Evolutionary conservation across 1,140 invertebrate genomes (phyloP), one percentile per base, ranked within the genome.

Genomic region (Eumaeus atala): DNA sequence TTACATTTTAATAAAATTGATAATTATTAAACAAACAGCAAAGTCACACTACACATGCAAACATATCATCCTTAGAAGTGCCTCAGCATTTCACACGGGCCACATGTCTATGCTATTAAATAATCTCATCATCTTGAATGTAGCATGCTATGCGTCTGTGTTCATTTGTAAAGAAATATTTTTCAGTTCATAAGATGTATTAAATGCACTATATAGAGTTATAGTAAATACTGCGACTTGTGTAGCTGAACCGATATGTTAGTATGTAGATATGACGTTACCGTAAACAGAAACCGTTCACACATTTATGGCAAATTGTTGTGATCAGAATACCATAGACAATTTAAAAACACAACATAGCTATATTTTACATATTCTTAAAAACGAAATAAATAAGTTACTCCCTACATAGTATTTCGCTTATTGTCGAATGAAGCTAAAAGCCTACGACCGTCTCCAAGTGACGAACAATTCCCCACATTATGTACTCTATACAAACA

Each of bases 321-420:
- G 62, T 67, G 68, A 67, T 70, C 62, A 72, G 76, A 77, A 68
- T 72, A 77, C 65, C 70, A 77, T 83, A 85, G 79, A 83, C 79
- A 83, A 79, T 83, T 70, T 79, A 75, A 81, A 80, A 85, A 85
- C 77, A 82, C 77, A 83, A 82, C 75, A 72, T 72, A 70, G 70
- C 74, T 77, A 80, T 82, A 79, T 77, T 76, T 86, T 83, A 86
- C 80, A 83, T 83, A 80, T 72, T 77, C 79, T 73, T 82, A 87
- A 69, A 16, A 82, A 71, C 81, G 71, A 84, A 86, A 86, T 84
- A 86, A 86, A 86, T 86, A 84, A 86, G 83, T 84, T 70, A 82
- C 70, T 71, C 53, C 77, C 77, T 83, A 81, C 67, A 76, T 71
- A 74, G 64, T 70, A 72, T 74, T 76, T 78, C 72, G 71, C 81